These are phyloP conservation scores for Gymnosoma rotundatum DNA, from an alignment of 2,888 invertebrate genomes.

Conservation along the genomic window DNA sequence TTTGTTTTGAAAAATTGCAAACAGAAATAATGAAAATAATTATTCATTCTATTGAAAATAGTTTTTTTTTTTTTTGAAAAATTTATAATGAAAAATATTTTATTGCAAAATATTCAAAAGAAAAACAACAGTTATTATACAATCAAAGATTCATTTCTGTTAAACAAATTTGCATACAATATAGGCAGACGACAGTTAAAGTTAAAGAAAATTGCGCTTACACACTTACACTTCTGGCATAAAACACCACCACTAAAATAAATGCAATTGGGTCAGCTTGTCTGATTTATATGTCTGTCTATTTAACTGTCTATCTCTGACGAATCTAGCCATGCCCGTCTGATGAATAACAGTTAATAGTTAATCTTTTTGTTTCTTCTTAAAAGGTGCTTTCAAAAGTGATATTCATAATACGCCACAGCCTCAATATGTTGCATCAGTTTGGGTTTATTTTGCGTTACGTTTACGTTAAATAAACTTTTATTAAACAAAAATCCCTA, in stretches of 20 bases:
- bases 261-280: conserved; percentile 47
- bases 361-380: neutral
- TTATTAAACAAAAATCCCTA: no score
- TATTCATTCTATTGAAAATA: neutral
- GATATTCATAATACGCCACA: neutral
- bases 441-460: no score
- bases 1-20: neutral
- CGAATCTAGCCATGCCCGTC: conserved; percentile 28
- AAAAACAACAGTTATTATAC: conserved; percentile 20
- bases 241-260: conserved; percentile 1
- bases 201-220: conserved; percentile 38
- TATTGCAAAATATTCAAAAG: conserved; percentile 22
- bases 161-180: conserved; percentile 54
- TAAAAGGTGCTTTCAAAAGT: neutral
- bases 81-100: neutral
- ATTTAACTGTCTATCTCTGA: neutral
- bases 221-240: neutral
- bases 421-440: no score
- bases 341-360: conserved; percentile 14
- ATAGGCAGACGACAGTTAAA: conserved; percentile 39
- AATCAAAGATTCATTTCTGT: conserved; percentile 44
- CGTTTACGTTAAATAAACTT: no score
- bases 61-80: neutral
- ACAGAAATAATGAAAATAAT: conserved; percentile 4
- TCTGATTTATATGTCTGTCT: conserved; percentile 36